These are phyloP conservation scores for Fragum fragum DNA, from an alignment of 2,888 invertebrate species.

Conservation along the genomic window DNA sequence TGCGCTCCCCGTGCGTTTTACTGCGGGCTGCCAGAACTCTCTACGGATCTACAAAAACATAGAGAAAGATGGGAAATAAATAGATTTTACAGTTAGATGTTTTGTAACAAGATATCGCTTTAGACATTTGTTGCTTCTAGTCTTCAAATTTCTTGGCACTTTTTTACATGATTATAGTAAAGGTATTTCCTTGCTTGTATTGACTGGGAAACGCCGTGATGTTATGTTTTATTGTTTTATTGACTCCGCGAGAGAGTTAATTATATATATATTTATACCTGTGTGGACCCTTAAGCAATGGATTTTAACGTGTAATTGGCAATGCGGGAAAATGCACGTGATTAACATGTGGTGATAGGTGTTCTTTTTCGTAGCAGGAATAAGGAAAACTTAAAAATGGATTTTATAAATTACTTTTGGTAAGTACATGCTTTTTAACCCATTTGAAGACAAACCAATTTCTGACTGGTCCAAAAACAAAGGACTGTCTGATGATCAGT, in stretches of 20 bases:
- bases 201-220: not conserved
- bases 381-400: not conserved
- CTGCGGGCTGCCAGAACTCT: slow-evolving; percentile 14
- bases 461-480: no score
- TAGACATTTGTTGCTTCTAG: no score
- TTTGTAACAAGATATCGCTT: not conserved
- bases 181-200: not conserved
- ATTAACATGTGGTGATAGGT: not conserved
- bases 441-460: no score
- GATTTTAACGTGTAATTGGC: no score
- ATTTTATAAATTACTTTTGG: not conserved
- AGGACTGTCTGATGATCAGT: no score
- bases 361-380: not conserved
- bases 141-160: not conserved
- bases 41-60: not conserved
- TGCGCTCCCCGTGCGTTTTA: not conserved
- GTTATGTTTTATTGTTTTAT: slow-evolving; percentile 2
- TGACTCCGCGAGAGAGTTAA: not conserved
- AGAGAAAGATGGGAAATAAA: not conserved
- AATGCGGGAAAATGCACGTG: not conserved
- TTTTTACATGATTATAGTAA: not conserved
- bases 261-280: slow-evolving; percentile 1
- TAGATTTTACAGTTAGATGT: not conserved
- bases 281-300: no score
- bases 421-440: not conserved